phyloP scores from a whole-genome alignment of 2,797 vertebrate species.

The Melanotaenia trifasciata region DNA sequence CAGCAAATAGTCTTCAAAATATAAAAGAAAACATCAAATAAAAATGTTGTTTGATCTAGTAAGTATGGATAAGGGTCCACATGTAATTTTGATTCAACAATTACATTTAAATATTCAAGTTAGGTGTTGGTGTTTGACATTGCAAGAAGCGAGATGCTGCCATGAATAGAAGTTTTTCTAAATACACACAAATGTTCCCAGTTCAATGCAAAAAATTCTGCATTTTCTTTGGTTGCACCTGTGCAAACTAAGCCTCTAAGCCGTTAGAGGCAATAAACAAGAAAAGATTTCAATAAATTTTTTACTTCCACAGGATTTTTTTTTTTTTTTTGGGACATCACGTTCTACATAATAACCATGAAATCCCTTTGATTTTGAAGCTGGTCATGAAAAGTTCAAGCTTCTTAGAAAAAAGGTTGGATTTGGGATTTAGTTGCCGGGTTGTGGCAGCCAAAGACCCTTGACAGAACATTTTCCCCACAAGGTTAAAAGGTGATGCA shows the following conservation, averaged over 20 bases:
- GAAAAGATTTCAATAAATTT: slow-evolving; percentile 59
- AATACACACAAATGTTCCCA: background rate
- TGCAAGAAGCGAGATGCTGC: background rate
- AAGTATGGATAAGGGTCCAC: background rate
- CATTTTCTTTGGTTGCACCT: slow-evolving; percentile 56
- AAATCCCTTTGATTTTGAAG: slow-evolving; percentile 81
- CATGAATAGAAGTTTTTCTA: background rate
- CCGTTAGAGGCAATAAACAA: slow-evolving; percentile 63
- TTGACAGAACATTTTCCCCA: slow-evolving; percentile 66
- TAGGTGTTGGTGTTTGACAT: background rate
- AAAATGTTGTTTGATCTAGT: background rate
- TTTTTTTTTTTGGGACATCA: slow-evolving; percentile 66
- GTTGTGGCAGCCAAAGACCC: slow-evolving; percentile 64
- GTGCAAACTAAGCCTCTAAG: slow-evolving; percentile 37
- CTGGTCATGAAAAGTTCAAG: slow-evolving; percentile 83
- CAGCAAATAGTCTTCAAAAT: background rate
- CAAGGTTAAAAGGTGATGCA: slow-evolving; percentile 73
- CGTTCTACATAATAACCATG: slow-evolving; percentile 76
- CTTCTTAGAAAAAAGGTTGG: slow-evolving; percentile 61
- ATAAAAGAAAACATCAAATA: background rate
- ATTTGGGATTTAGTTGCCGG: slow-evolving; percentile 76
- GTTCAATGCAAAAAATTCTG: background rate
- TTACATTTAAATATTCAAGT: background rate
- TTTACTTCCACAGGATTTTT: slow-evolving; percentile 37
- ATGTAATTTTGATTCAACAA: background rate